Base-by-base conservation (phyloP, 2,113 vertebrate species). In the Protobothrops mucrosquamatus region DNA sequence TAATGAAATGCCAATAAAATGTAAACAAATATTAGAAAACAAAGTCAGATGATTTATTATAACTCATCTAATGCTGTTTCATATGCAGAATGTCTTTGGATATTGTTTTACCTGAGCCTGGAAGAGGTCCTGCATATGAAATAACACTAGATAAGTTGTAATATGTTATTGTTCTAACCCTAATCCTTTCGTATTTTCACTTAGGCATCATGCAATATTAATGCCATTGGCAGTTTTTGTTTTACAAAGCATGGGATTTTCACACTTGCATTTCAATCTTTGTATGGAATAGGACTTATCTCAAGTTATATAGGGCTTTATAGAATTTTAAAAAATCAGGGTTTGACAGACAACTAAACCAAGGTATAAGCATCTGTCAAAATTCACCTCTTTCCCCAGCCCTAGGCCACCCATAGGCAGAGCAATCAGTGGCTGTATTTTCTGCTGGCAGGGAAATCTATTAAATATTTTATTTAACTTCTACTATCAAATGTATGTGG, bases 21-120 rank as follows among this genome's bases (percentile, higher is more conserved):
- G 12, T n/a, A 95, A 93, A 54, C 86, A 51, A 34, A 88, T 39
- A 1, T 95, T 93, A 85, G 93, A 39, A 95, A 43, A 64, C 24
- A 94, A 3, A 92, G 85, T 43, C 29, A 22, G 9, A 87, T 56
- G 91, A 89, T 59, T 55, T 91, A 89, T 48, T 96, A 94, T 90
- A 0, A 89, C 0, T 1, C 59, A 14, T 52, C 12, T 93, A 91
- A 39, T 89, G 15, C 69, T 74, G 6, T 90, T 91, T 93, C n/a
- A 93, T 89, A 91, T 95, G 64, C 4, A 0, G 74, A n/a, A 74
- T 14, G 14, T 7, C 64, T 81, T 39, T 81, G 69, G 34, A 43
- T 81, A 43, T 43, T 43, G 34, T 43, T 43, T 81, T 81, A 81
- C 9, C 18, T 81, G 74, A 81, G 18, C 34, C 34, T 39, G 34